Percentiles rank a stretch among this genome's conserved stretches.
phyloP scores from a whole-genome alignment of 2,888 invertebrate genomes.

The Synergus laeviventris region DNA sequence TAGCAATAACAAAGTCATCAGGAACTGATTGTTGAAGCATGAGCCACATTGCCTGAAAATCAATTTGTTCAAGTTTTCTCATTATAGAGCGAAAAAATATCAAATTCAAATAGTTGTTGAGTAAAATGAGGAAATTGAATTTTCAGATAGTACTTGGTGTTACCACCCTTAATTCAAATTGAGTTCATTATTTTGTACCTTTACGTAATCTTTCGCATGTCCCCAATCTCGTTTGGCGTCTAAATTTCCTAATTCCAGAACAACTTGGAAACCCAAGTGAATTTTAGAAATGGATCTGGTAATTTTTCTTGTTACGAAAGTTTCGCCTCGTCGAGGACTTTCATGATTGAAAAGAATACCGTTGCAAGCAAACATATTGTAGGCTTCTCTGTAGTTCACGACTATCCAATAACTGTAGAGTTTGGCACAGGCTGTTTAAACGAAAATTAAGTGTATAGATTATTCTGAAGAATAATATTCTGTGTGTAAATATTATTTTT shows the following conservation, averaged over 20 bases:
- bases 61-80: neutral
- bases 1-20: slow-evolving; percentile 98
- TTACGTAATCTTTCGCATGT: slow-evolving; percentile 96
- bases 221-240: slow-evolving; percentile 99
- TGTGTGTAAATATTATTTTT: neutral
- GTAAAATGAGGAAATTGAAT: too few relatives aligned
- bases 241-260: slow-evolving; percentile 93
- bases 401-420: slow-evolving; percentile 98
- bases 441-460: neutral
- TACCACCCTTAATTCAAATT: too few relatives aligned
- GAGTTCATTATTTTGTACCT: slow-evolving; percentile 78
- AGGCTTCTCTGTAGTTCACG: slow-evolving; percentile 96
- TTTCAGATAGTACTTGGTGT: too few relatives aligned
- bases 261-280: slow-evolving; percentile 88
- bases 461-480: neutral
- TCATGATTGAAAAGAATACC: slow-evolving; percentile 98
- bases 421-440: slow-evolving; percentile 90
- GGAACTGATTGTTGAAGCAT: slow-evolving; percentile 96
- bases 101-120: too few relatives aligned
- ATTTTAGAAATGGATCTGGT: slow-evolving; percentile 99
- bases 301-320: slow-evolving; percentile 98
- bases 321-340: slow-evolving; percentile 96
- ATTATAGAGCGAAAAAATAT: too few relatives aligned
- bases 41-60: slow-evolving; percentile 96
- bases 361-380: slow-evolving; percentile 96